Evolutionary conservation across 2,113 vertebrate genomes (phyloP).

Genomic region (Podocnemis expansa): DNA sequence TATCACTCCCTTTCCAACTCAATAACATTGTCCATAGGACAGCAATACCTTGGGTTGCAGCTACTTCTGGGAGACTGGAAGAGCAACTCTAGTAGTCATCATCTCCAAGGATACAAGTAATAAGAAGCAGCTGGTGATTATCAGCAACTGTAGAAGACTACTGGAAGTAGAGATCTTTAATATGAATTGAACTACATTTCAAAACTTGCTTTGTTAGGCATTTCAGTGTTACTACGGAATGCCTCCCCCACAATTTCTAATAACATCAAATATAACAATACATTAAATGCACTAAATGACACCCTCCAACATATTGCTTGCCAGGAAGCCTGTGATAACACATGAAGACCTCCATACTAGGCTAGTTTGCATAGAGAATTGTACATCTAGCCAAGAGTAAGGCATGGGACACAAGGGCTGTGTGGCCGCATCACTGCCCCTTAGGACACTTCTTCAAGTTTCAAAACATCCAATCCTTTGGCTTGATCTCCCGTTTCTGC

Average conservation of each 20-base stretch:
- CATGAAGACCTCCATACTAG: rapidly evolving
- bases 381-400: neutral
- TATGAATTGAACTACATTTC: neutral
- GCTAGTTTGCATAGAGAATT: neutral
- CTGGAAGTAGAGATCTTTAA: neutral
- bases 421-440: neutral
- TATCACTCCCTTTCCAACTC: neutral
- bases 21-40: neutral
- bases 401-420: neutral
- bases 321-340: neutral
- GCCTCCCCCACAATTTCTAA: rapidly evolving
- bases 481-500: neutral
- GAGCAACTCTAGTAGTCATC: neutral
- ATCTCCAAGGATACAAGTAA: neutral
- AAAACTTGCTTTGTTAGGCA: neutral
- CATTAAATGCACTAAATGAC: rapidly evolving
- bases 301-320: neutral
- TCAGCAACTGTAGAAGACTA: neutral
- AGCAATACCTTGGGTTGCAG: neutral
- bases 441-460: neutral
- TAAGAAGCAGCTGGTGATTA: neutral
- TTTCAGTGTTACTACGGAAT: slow-evolving; percentile 1
- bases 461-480: neutral
- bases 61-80: neutral
- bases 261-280: neutral